Base-by-base conservation (phyloP, 2,888 invertebrate species). In the Heterodera filipjevi region DNA sequence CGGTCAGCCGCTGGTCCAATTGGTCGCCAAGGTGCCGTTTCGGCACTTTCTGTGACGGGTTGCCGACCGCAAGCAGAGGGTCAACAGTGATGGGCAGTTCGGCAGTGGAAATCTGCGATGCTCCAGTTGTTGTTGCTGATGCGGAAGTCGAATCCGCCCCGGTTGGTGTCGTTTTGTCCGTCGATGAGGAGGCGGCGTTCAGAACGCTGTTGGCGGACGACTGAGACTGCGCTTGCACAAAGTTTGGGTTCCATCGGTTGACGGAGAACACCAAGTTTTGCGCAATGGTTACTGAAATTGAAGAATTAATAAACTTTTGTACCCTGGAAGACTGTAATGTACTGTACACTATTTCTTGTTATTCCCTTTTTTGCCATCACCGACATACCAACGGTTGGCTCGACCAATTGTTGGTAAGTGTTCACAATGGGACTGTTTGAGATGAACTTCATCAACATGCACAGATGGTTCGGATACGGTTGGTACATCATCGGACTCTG, bases 381-480 rank as follows among this genome's bases (percentile, higher is more conserved):
- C n/a, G 8, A 59, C 33, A 5, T 14, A 75, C 75, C 68, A 14
- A 89, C 87, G 10, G 86, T 84, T 10, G 88, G 89, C 84, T 71
- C 90, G 87, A 82, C 79, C 73, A 89, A 77, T 76, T 87, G 88
- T 14, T 95, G 95, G 91, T 96, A 98, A 3, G 98, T 99, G 90
- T 99, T 99, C 78, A 95, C 95, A 71, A 99, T 94, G 0, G 99
- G 95, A 5, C 97, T 96, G 90, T 99, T 99, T 77, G 97, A 96
- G 82, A 96, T 94, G 91, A 99, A 95, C 91, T 99, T 99, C 92
- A 99, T 94, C 27, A 96, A 93, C 94, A 98, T 94, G 90, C 97
- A 98, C 22, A 99, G 93, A 90, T 99, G 99, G 88, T 99, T 99
- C 1, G 96, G 95, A 83, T 95, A 94, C 49, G 95, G 94, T 66